Evolutionary conservation across 92 coral and sea anemone species (phyloP).

Genomic region (Epizoanthus stellaris): DNA sequence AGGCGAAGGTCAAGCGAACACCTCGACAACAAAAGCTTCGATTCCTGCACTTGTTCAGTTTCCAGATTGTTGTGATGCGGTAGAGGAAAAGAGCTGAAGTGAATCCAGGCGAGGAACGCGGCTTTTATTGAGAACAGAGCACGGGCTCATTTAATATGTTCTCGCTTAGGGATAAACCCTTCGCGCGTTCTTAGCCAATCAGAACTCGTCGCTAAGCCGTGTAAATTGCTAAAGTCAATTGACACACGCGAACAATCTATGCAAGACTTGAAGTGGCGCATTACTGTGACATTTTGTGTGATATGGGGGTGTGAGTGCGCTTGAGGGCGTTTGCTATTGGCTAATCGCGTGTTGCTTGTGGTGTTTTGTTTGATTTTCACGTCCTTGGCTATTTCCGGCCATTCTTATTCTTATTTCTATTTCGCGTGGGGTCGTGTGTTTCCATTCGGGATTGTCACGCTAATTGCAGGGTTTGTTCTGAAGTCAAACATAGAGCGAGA

Average conservation of each 20-base stretch:
- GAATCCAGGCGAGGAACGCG: slow-evolving; percentile 26
- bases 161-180: slow-evolving; percentile 48
- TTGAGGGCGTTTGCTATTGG: slow-evolving; percentile 9
- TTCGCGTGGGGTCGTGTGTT: slow-evolving; percentile 46
- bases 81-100: slow-evolving; percentile 21
- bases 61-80: neutral
- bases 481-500: neutral
- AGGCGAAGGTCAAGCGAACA: neutral
- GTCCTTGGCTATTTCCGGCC: slow-evolving; percentile 20
- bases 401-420: slow-evolving; percentile 35
- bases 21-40: neutral
- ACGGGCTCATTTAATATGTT: slow-evolving; percentile 36
- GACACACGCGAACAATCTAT: slow-evolving; percentile 41
- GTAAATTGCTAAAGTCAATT: slow-evolving; percentile 34
- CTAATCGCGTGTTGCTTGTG: slow-evolving; percentile 20
- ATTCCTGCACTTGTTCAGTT: slow-evolving; percentile 10
- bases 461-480: slow-evolving; percentile 35
- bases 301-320: slow-evolving; percentile 39
- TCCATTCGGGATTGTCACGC: neutral
- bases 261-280: slow-evolving; percentile 22
- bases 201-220: slow-evolving; percentile 30
- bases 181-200: slow-evolving; percentile 34
- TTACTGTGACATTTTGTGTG: slow-evolving; percentile 18
- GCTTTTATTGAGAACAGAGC: slow-evolving; percentile 27
- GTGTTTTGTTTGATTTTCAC: slow-evolving; percentile 21